Percentiles rank a stretch among this genome's conserved stretches.
These are phyloP conservation scores for Ferdinandea cuprea DNA, from an alignment of 2,888 invertebrate genomes.

Conservation along the genomic window DNA sequence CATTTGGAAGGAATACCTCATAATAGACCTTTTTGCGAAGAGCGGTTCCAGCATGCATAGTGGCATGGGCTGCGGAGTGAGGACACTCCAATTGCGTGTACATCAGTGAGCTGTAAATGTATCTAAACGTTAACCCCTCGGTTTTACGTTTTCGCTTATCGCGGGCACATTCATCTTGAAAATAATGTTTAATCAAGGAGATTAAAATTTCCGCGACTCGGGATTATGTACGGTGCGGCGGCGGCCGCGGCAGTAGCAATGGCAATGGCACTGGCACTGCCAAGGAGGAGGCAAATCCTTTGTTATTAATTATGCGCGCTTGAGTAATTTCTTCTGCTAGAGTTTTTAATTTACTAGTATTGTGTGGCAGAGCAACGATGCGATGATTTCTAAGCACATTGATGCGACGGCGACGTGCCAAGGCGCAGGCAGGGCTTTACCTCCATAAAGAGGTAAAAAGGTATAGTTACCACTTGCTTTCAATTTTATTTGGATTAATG, in stretches of 20 bases:
- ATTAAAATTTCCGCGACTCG: constrained; percentile 74
- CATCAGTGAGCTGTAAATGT: constrained; percentile 70
- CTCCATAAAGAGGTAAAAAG: neutral
- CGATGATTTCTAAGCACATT: constrained; percentile 69
- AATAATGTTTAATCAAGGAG: constrained; percentile 75
- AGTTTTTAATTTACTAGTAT: constrained; percentile 56
- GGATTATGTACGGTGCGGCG: constrained; percentile 57
- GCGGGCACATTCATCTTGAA: constrained; percentile 73
- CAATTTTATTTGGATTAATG: constrained; percentile 75
- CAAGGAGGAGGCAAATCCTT: constrained; percentile 54
- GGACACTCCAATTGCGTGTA: constrained; percentile 35
- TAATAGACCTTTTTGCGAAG: constrained; percentile 41
- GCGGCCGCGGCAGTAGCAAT: neutral
- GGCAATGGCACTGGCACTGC: no score
- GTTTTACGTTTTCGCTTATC: constrained; percentile 27
- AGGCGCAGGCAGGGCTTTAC: neutral
- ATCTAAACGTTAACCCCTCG: constrained; percentile 72
- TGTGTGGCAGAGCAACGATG: constrained; percentile 60
- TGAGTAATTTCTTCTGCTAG: constrained; percentile 72
- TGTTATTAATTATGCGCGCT: constrained; percentile 74
- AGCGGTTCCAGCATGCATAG: constrained; percentile 7
- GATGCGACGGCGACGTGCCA: constrained; percentile 17
- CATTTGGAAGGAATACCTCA: neutral
- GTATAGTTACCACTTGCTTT: constrained; percentile 71
- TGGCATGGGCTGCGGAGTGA: no score